These are phyloP conservation scores for Anoplophora glabripennis DNA, from an alignment of 1,140 invertebrate genomes.

Conservation along the genomic window DNA sequence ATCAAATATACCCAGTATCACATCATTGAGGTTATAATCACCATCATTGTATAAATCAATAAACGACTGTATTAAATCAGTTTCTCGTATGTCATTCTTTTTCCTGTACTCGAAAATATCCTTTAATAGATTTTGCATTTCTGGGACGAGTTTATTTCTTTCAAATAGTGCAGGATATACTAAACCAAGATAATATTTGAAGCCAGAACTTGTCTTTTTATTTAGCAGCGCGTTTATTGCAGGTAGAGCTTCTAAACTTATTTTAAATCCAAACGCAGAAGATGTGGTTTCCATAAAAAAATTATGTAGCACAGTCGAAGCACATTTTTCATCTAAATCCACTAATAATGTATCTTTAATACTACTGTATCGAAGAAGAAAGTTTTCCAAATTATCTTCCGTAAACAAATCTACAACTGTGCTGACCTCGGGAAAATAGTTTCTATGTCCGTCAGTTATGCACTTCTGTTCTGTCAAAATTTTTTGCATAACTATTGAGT, in stretches of 20 bases:
- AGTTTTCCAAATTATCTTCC: conserved; percentile 28
- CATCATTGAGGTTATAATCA: not conserved
- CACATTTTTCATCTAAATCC: conserved; percentile 6
- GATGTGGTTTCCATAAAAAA: conserved; percentile 15
- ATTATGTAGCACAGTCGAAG: not conserved
- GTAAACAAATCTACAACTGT: conserved; percentile 17
- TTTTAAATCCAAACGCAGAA: conserved; percentile 18
- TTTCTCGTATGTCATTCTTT: conserved; percentile 22
- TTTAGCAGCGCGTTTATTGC: conserved; percentile 14
- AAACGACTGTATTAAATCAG: conserved; percentile 24
- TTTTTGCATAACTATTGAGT: conserved; percentile 16
- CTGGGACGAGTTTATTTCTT: not conserved
- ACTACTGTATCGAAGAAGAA: conserved; percentile 15
- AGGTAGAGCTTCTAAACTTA: not conserved
- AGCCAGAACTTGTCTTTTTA: conserved; percentile 10
- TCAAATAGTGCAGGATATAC: conserved; percentile 12
- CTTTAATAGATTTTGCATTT: conserved; percentile 13
- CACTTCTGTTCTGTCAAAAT: conserved; percentile 26
- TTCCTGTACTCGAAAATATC: conserved; percentile 19
- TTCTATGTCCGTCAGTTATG: conserved; percentile 15
- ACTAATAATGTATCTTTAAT: not conserved
- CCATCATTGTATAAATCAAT: conserved; percentile 15
- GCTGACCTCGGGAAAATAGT: conserved; percentile 1
- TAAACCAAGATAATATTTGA: conserved; percentile 13
- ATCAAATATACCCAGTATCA: conserved; percentile 16